Percentiles rank a stretch among this genome's conserved stretches.
These are phyloP conservation scores for Diloba caeruleocephala DNA, from an alignment of 2,888 invertebrate genomes.

Conservation along the genomic window DNA sequence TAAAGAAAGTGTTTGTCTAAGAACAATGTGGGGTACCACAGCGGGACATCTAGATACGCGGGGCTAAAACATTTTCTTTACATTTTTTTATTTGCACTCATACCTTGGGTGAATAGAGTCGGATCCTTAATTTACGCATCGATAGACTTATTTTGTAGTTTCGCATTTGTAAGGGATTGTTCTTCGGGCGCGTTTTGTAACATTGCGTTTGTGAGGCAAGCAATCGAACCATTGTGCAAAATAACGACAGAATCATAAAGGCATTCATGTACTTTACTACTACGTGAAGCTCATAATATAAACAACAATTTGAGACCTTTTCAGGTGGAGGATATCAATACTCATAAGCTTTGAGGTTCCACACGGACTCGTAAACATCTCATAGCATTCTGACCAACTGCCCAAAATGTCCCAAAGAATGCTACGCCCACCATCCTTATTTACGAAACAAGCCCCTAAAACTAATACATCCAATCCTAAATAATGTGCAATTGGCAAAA, in stretches of 20 bases:
- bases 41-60: constrained; percentile 86
- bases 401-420: constrained; percentile 20
- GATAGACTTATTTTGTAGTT: constrained; percentile 83
- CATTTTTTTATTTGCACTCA: constrained; percentile 77
- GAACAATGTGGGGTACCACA: constrained; percentile 85
- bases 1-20: constrained; percentile 88
- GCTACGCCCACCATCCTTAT: constrained; percentile 25
- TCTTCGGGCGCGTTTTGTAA: constrained; percentile 78
- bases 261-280: constrained; percentile 21
- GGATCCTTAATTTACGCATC: constrained; percentile 88
- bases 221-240: constrained; percentile 66
- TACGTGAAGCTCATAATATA: constrained; percentile 11
- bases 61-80: constrained; percentile 78
- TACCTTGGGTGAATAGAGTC: constrained; percentile 78
- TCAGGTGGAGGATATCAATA: background rate
- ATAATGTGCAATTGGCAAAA: constrained; percentile 52
- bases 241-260: constrained; percentile 56
- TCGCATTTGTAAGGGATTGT: constrained; percentile 82
- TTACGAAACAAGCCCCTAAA: constrained; percentile 38
- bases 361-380: constrained; percentile 7
- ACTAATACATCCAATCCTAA: constrained; percentile 41
- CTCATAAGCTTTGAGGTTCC: background rate
- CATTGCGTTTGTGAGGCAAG: constrained; percentile 70
- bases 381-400: background rate
- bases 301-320: constrained; percentile 10